Evolutionary conservation across 2,888 invertebrate species (phyloP), one percentile per base, ranked within the genome.

Genomic region (Lordiphosa fenestrarum): DNA sequence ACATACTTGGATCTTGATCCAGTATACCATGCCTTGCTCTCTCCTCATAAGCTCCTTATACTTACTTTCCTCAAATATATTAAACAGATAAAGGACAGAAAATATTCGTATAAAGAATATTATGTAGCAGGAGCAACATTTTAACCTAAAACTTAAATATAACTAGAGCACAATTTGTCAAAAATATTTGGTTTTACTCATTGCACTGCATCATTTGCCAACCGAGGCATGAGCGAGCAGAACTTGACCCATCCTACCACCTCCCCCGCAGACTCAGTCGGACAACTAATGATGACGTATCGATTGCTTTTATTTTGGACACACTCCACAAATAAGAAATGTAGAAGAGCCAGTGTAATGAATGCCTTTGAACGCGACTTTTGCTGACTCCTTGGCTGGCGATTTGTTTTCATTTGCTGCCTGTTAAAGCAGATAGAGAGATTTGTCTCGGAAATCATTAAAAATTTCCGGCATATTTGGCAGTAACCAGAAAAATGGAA

Each of bases 401-500:
- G 64, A 74, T 76, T 75, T 75, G 73, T 76, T 71, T 76, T 71
- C 71, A 73, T 75, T 73, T 63, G 63, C 51, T 33, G 42, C 19
- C 21, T 48, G 33, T 15, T 38, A 50, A 15, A 30, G 50, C 39
- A 38, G 30, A 35, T 13, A 38, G 19, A 19, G 35, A 35, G 42
- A 49, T 23, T 48, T 51, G 21, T 58, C 62, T 65, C 78, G 81
- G 81, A 78, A 67, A 81, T 78, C 78, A 78, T 78, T 78, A 78
- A 81, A 78, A 76, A 76, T 81, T 78, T 78, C 74, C 81, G 64
- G 68, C 63, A 67, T 80, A 77, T 81, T 78, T 78, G 80, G 64
- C 77, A 66, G 49, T 36, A 39, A 53, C 65, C 53, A 49, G 50
- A 61, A 37, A 15, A 13, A 6, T 25, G 6, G 15, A 39, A 46